Evolutionary conservation across 2,113 vertebrate species (phyloP).

Genomic region (Leucosticte australis): DNA sequence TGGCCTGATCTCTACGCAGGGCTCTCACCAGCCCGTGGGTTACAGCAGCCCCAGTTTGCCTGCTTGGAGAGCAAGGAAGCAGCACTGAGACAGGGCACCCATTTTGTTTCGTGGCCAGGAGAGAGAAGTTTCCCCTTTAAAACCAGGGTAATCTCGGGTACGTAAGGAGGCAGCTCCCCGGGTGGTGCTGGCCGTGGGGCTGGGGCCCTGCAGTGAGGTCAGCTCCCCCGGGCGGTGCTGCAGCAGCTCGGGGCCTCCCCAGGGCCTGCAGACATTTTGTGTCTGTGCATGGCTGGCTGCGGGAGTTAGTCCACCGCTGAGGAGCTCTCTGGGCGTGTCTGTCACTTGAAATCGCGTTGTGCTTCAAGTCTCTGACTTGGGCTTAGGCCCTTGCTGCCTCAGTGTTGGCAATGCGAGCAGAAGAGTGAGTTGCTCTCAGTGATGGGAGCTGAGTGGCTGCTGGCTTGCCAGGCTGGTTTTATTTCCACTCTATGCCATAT

Average conservation of each 20-base stretch:
- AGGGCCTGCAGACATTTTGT: background rate
- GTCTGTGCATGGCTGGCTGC: background rate
- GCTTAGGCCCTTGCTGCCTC: background rate
- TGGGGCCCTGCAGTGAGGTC: accelerated
- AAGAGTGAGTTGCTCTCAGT: background rate
- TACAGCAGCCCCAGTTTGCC: background rate
- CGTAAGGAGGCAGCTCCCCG: accelerated
- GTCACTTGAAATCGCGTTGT: background rate
- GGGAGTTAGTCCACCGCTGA: background rate
- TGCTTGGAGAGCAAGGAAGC: background rate
- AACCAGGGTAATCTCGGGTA: background rate
- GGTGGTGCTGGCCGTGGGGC: background rate
- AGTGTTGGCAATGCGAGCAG: accelerated
- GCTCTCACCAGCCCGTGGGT: accelerated
- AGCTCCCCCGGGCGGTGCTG: background rate
- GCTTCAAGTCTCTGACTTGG: background rate
- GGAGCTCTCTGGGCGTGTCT: background rate
- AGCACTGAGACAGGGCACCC: accelerated
- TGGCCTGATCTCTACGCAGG: accelerated
- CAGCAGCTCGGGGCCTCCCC: background rate
- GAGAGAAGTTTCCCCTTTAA: background rate
- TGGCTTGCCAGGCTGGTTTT: background rate
- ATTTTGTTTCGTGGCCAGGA: background rate
- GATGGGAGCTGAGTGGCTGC: background rate
- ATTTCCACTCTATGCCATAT: background rate